Base-by-base conservation (phyloP, 2,888 invertebrate genomes). In the Ophion ventricosus region DNA sequence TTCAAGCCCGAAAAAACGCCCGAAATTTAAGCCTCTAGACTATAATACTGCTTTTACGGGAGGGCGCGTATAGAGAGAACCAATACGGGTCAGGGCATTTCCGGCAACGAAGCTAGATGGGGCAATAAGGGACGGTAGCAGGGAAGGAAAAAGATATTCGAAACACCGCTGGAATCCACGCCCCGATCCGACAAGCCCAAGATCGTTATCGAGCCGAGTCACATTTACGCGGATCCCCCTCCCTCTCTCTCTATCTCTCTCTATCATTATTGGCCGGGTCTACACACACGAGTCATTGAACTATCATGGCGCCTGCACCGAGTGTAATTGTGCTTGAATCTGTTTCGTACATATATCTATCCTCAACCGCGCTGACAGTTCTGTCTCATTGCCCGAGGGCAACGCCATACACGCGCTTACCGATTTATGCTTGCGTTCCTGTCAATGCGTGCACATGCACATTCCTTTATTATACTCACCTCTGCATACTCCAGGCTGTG, bases 151-250 rank as follows among this genome's bases (percentile, higher is more conserved):
- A 75, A 20, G 64, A 43, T n/a, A 77, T 25, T 77, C 20, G 59
- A 49, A 77, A 61, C 29, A 57, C 61, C 5, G 63, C 43, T 63
- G 54, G 66, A 69, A 70, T 78, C 54, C 81, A 23, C 76, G 79
- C 81, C 85, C 49, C 83, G 82, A 73, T 85, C 84, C 86, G 87
- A 86, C 89, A 90, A 88, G 87, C 86, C 83, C 66, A 0, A 74
- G 88, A 90, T 89, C 85, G 86, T 90, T 89, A 89, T 89, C 89
- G 86, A 85, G 86, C 82, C 82, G 14, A 72, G 87, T 87, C 85
- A 87, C 87, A 87, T 87, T 87, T 88, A 87, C 81, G 85, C 82
- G 86, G 80, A 85, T 75, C 14, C 17, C 14, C 17, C 49, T 49
- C 3, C 3, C 4, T 49, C 49, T 49, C 43, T 43, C 4, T 17